Conservation (phyloP, 2,888 invertebrate genomes). For the Aporophyla nigra region DNA sequence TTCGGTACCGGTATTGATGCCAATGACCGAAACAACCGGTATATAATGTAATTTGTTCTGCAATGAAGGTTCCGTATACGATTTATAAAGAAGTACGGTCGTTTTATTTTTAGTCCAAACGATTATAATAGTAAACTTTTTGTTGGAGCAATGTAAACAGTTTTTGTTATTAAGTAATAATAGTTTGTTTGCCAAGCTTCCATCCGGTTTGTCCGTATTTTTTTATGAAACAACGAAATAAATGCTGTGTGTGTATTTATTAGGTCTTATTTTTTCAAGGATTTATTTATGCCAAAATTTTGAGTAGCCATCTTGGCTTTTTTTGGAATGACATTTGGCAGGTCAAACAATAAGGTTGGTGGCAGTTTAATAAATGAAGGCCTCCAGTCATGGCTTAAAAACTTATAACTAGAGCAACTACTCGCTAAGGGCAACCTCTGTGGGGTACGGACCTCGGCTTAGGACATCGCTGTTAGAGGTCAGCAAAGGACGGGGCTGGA, state of each 20-base stretch:
- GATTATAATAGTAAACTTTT: background rate
- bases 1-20: slow-evolving; percentile 38
- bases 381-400: no score
- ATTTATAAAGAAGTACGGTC: background rate
- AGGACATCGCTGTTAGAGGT: no score
- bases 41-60: slow-evolving; percentile 20
- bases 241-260: background rate
- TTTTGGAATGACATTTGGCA: no score
- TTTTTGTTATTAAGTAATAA: slow-evolving; percentile 9
- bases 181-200: background rate
- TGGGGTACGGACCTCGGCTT: no score
- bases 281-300: background rate
- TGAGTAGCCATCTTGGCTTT: no score
- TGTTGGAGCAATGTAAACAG: background rate
- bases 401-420: no score
- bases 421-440: no score
- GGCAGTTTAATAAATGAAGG: no score
- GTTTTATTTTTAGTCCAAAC: background rate
- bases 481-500: no score
- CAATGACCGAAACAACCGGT: slow-evolving; percentile 61
- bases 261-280: no score
- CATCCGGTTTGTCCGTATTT: background rate
- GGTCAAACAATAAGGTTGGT: no score
- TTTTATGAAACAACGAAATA: background rate
- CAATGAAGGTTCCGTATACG: slow-evolving; percentile 19